Evolutionary conservation across 2,797 vertebrate genomes (phyloP).

Genomic region (Schizopygopsis malacanthus): DNA sequence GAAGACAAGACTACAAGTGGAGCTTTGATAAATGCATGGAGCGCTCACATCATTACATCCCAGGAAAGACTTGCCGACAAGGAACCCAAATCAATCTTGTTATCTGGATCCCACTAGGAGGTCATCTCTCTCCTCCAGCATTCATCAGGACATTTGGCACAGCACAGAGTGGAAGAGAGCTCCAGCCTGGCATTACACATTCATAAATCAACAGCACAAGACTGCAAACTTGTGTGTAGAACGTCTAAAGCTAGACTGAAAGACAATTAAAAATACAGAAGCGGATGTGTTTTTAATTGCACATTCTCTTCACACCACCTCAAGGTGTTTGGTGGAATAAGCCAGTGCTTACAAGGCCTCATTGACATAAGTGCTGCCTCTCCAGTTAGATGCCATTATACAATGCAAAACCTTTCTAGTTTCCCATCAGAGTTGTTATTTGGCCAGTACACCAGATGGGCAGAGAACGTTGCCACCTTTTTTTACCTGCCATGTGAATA

Average conservation of each 20-base stretch:
- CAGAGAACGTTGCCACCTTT: neutral
- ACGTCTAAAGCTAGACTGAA: neutral
- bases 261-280: slow-evolving; percentile 9
- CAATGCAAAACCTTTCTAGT: no score
- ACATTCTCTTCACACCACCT: neutral
- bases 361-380: neutral
- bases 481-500: neutral
- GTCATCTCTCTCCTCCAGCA: slow-evolving; percentile 43
- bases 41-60: slow-evolving; percentile 37
- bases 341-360: neutral
- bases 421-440: neutral
- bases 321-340: neutral
- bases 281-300: slow-evolving; percentile 7
- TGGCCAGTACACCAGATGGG: neutral
- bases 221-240: slow-evolving; percentile 4
- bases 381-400: neutral
- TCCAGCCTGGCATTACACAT: slow-evolving; percentile 27
- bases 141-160: slow-evolving; percentile 35
- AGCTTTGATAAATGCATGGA: slow-evolving; percentile 49
- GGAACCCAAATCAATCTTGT: slow-evolving; percentile 56
- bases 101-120: slow-evolving; percentile 42
- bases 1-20: slow-evolving; percentile 30
- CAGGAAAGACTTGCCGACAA: slow-evolving; percentile 35
- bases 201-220: slow-evolving; percentile 31
- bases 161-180: slow-evolving; percentile 24